Conservation (phyloP, 2,888 invertebrate species). For the Chromoteleia sp. region DNA sequence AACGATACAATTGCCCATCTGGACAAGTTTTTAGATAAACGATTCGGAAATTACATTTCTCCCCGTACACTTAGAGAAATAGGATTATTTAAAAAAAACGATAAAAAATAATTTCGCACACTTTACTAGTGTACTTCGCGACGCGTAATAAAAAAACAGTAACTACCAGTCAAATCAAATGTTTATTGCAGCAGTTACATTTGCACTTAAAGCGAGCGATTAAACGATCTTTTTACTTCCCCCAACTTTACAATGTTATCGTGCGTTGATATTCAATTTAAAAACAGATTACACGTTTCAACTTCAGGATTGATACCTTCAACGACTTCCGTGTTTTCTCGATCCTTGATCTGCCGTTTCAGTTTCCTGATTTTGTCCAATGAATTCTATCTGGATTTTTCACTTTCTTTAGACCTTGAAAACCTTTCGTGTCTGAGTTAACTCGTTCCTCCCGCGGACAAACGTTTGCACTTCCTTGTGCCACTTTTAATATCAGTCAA, state of each 20-base stretch:
- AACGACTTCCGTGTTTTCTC: constrained; percentile 55
- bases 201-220: constrained; percentile 18
- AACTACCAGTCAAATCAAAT: constrained; percentile 4
- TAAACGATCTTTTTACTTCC: constrained; percentile 16
- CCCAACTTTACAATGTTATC: not conserved
- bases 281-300: constrained; percentile 29
- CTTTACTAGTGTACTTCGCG: no score
- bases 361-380: constrained; percentile 34
- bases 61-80: no score
- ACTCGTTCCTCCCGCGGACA: constrained; percentile 27
- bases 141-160: not conserved
- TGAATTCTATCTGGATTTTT: constrained; percentile 49
- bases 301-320: constrained; percentile 33
- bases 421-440: constrained; percentile 36
- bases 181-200: not conserved
- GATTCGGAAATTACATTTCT: no score
- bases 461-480: constrained; percentile 39
- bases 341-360: constrained; percentile 52
- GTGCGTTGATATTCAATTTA: constrained; percentile 12
- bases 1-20: no score
- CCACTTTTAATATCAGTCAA: constrained; percentile 37
- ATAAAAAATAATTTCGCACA: no score
- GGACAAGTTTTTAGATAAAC: no score
- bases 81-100: no score
- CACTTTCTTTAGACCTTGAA: constrained; percentile 64